These are phyloP conservation scores for Platycheirus albimanus DNA, from an alignment of 2,888 invertebrate genomes.

Conservation along the genomic window DNA sequence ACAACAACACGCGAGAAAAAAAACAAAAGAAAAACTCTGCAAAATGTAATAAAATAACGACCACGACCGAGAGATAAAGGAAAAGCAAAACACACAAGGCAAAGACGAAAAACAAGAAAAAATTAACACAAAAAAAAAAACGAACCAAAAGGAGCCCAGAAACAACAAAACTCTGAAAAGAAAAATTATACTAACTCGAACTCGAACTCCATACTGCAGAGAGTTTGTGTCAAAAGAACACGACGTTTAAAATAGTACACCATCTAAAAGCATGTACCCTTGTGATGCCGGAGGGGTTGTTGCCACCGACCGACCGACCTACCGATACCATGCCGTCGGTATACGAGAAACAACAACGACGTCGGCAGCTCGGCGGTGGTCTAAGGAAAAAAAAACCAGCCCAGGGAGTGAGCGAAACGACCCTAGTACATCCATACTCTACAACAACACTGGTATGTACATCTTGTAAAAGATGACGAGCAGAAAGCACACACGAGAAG, in stretches of 20 bases:
- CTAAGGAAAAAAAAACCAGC: neutral
- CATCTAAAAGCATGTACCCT: constrained; percentile 74
- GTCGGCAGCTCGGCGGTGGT: too few species aligned
- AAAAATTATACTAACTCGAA: constrained; percentile 51
- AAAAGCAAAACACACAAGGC: constrained; percentile 66
- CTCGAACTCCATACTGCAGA: constrained; percentile 62
- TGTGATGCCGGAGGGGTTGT: constrained; percentile 71
- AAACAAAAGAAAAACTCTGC: constrained; percentile 75
- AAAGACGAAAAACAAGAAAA: constrained; percentile 73
- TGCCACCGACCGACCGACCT: constrained; percentile 43
- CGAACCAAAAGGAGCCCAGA: constrained; percentile 47
- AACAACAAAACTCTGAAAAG: constrained; percentile 28
- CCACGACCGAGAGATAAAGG: constrained; percentile 69
- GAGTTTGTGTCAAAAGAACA: constrained; percentile 73
- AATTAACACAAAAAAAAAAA: constrained; percentile 65
- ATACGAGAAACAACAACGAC: neutral
- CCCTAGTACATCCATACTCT: constrained; percentile 59
- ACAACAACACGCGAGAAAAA: constrained; percentile 31
- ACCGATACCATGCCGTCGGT: too few species aligned
- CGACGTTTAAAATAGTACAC: constrained; percentile 74
- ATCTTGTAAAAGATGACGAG: constrained; percentile 73
- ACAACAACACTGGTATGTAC: constrained; percentile 67
- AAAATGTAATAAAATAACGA: constrained; percentile 75
- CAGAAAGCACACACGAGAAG: constrained; percentile 69
- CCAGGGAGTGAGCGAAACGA: constrained; percentile 73